A percentile compares a stretch with the other conserved stretches of the same genome.
Evolutionary conservation across 1,140 invertebrate genomes (phyloP).

Genomic region (Euborellia annulipes): DNA sequence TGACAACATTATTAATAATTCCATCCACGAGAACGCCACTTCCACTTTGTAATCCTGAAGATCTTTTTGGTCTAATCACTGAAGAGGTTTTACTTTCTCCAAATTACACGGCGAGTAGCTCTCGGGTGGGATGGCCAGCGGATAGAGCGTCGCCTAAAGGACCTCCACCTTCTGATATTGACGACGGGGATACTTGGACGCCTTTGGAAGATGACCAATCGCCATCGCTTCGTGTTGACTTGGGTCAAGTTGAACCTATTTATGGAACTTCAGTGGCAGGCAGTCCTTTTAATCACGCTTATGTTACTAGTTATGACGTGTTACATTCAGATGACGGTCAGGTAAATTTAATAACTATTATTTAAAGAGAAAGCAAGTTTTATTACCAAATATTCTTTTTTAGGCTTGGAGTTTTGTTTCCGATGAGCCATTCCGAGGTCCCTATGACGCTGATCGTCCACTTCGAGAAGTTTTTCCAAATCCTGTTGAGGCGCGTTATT

Average conservation of each 20-base stretch:
- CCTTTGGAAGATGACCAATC: constrained; percentile 35
- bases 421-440: constrained; percentile 51
- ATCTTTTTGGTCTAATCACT: no score
- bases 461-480: constrained; percentile 40
- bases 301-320: constrained; percentile 57
- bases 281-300: constrained; percentile 43
- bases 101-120: no score
- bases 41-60: no score
- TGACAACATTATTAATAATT: no score
- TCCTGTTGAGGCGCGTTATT: constrained; percentile 52
- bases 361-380: neutral
- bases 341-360: constrained; percentile 1
- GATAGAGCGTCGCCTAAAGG: no score
- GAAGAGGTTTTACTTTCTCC: no score
- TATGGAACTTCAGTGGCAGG: constrained; percentile 58
- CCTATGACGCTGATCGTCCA: constrained; percentile 38
- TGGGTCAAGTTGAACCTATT: constrained; percentile 41
- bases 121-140: no score
- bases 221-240: constrained; percentile 53
- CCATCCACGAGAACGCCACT: no score
- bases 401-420: constrained; percentile 7
- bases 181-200: constrained; percentile 39
- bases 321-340: constrained; percentile 47
- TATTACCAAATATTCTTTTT: neutral
- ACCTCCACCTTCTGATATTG: constrained; percentile 1